Evolutionary conservation across 2,797 vertebrate species (phyloP).

Genomic region (Schizothorax lantsangensis): DNA sequence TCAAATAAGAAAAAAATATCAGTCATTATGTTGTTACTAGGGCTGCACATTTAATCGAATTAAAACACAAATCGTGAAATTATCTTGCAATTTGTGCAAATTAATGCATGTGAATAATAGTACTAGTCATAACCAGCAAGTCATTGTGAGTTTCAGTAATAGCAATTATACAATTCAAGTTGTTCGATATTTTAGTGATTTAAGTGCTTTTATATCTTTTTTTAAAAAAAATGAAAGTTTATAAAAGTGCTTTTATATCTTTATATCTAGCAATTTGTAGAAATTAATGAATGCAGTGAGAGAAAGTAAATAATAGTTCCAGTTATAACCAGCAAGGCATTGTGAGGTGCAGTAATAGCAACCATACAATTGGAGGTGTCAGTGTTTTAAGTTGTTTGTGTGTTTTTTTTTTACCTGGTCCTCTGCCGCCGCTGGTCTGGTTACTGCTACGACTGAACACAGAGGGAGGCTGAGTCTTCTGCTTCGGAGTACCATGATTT

Average conservation of each 20-base stretch:
- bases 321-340: not conserved
- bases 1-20: not conserved
- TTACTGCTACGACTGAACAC: constrained; percentile 78
- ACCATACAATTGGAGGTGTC: not conserved
- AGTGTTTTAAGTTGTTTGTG: not conserved
- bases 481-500: constrained; percentile 77
- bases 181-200: too few relatives aligned
- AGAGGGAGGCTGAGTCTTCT: constrained; percentile 69
- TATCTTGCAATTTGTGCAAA: not conserved
- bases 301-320: not conserved
- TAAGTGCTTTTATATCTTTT: too few relatives aligned
- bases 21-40: not conserved
- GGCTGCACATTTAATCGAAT: not conserved
- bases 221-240: too few relatives aligned
- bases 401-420: constrained; percentile 77
- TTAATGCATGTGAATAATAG: too few relatives aligned
- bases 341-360: not conserved
- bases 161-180: too few relatives aligned
- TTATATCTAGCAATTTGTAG: not conserved
- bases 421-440: constrained; percentile 83
- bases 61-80: not conserved
- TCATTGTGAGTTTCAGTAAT: too few relatives aligned
- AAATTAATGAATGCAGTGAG: not conserved
- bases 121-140: too few relatives aligned
- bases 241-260: not conserved